Conservation (phyloP, 2,113 vertebrate species). For the Pterocles gutturalis region DNA sequence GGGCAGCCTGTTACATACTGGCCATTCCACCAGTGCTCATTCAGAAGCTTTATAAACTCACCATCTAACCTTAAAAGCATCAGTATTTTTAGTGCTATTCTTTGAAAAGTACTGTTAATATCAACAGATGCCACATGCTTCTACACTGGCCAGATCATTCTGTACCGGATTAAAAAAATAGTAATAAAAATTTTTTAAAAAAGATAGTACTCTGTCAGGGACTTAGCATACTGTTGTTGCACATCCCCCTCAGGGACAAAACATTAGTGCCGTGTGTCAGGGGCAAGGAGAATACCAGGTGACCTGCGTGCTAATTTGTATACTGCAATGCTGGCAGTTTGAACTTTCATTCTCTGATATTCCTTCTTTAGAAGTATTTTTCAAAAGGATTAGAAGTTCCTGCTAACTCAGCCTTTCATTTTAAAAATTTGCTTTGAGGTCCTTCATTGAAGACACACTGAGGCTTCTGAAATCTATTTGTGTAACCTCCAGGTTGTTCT, state of each 20-base stretch:
- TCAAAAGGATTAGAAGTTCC: constrained; percentile 22
- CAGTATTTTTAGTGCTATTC: not conserved
- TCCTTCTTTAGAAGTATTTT: constrained; percentile 25
- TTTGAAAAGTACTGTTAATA: not conserved
- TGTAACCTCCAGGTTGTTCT: not conserved
- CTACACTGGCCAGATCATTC: not conserved
- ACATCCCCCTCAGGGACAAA: not conserved
- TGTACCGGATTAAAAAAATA: not conserved
- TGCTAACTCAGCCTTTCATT: constrained; percentile 17
- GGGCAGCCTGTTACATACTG: not conserved
- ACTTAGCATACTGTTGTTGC: not conserved
- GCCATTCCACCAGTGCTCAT: not conserved
- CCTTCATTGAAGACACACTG: not conserved
- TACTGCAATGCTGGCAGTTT: not conserved
- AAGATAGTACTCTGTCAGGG: not conserved
- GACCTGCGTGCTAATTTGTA: not conserved
- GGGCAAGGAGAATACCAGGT: constrained; percentile 6
- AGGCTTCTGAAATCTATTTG: not conserved
- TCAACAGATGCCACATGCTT: not conserved
- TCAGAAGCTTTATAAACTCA: not conserved
- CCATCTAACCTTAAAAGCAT: not conserved
- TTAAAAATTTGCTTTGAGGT: not conserved
- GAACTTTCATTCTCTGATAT: not conserved
- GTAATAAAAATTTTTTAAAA: not conserved
- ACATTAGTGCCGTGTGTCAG: not conserved